A percentile compares a stretch with the other conserved stretches of the same genome.
These are phyloP conservation scores for Helleia helle DNA, from an alignment of 2,888 invertebrate genomes.

Conservation along the genomic window DNA sequence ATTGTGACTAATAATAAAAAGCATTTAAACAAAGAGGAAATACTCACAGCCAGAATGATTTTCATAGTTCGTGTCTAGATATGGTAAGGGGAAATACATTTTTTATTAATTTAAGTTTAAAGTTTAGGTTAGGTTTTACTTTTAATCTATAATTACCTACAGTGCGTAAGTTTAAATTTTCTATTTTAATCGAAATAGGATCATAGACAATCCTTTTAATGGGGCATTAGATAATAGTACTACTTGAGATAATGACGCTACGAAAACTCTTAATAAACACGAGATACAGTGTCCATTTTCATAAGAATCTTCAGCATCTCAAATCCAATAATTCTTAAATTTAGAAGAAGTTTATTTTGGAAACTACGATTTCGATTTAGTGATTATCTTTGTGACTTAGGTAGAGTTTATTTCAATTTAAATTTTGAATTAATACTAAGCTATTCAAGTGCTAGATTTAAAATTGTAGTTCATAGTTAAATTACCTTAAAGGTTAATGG, in stretches of 20 bases:
- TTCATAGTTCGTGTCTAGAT: constrained; percentile 62
- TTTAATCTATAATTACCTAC: constrained; percentile 67
- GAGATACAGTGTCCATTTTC: constrained; percentile 16
- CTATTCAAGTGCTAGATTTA: constrained; percentile 57
- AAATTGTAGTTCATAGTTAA: constrained; percentile 37
- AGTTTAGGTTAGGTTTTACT: constrained; percentile 46
- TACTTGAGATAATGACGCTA: constrained; percentile 37
- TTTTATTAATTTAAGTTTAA: constrained; percentile 42
- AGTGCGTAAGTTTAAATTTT: constrained; percentile 64
- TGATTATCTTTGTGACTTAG: constrained; percentile 50
- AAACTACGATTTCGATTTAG: constrained; percentile 58
- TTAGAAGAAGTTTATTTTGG: constrained; percentile 66
- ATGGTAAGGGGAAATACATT: constrained; percentile 58
- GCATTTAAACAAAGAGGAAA: constrained; percentile 56
- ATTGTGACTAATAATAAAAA: constrained; percentile 32
- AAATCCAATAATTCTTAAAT: constrained; percentile 54
- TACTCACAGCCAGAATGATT: constrained; percentile 73
- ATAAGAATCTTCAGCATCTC: constrained; percentile 29
- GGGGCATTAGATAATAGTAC: constrained; percentile 58
- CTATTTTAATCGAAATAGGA: constrained; percentile 62
- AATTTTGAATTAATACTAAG: constrained; percentile 60
- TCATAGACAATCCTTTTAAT: constrained; percentile 52
- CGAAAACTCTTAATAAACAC: constrained; percentile 20
- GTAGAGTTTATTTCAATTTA: constrained; percentile 46
- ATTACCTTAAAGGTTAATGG: constrained; percentile 29